Conservation (phyloP, 2,888 invertebrate genomes). For the Apotomis turbidana region DNA sequence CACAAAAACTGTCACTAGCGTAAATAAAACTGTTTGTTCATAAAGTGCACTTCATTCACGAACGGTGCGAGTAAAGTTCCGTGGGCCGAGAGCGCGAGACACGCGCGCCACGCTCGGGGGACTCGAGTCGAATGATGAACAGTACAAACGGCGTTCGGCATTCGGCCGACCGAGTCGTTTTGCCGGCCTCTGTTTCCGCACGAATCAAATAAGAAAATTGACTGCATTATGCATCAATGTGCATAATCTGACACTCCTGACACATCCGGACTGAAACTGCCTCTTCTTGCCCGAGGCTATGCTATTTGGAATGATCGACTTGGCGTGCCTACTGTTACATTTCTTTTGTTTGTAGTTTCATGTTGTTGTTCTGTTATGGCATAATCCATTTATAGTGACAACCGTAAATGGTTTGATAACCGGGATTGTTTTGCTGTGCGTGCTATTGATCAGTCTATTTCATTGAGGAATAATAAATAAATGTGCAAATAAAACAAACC, state of each 20-base stretch:
- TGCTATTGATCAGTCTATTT: slow-evolving; percentile 1
- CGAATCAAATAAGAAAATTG: slow-evolving; percentile 62
- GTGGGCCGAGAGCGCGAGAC: slow-evolving; percentile 57
- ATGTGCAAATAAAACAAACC: background rate
- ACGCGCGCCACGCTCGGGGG: slow-evolving; percentile 65
- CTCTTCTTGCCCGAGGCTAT: slow-evolving; percentile 5
- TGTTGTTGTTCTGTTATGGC: slow-evolving; percentile 26
- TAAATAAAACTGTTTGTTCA: slow-evolving; percentile 57
- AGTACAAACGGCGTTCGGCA: slow-evolving; percentile 1
- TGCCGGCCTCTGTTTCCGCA: slow-evolving; percentile 52
- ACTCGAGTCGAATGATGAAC: slow-evolving; percentile 67
- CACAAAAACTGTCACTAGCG: slow-evolving; percentile 73
- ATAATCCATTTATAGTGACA: slow-evolving; percentile 13
- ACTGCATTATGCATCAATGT: slow-evolving; percentile 52
- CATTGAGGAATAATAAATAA: background rate
- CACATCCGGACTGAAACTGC: slow-evolving; percentile 54
- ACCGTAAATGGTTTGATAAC: slow-evolving; percentile 21
- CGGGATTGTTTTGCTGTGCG: slow-evolving; percentile 8
- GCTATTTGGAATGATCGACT: slow-evolving; percentile 22
- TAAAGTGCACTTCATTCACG: slow-evolving; percentile 74
- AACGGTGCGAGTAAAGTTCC: slow-evolving; percentile 74
- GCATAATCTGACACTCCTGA: slow-evolving; percentile 68
- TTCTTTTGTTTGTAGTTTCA: slow-evolving; percentile 23
- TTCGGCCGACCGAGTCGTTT: slow-evolving; percentile 25
- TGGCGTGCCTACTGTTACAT: slow-evolving; percentile 3